A percentile compares a stretch with the other conserved stretches of the same genome.
Conservation (phyloP, 1,140 invertebrate species). For the Aphaenogaster rudis region DNA sequence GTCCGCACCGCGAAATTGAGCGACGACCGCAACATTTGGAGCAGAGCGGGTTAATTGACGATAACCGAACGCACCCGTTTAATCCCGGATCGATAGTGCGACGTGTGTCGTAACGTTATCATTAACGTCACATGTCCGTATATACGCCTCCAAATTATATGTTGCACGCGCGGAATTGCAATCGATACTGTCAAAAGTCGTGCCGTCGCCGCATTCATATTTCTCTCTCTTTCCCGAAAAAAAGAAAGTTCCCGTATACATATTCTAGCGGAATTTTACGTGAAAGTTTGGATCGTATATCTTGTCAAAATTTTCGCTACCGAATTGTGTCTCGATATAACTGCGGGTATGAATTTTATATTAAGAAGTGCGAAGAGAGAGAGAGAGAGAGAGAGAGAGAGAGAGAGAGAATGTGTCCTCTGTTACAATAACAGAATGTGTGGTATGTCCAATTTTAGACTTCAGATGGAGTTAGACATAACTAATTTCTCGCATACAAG, state of each 20-base stretch:
- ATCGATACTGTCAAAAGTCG: slow-evolving; percentile 27
- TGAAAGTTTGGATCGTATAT: slow-evolving; percentile 31
- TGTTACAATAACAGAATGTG: too few species aligned
- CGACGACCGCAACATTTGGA: neutral
- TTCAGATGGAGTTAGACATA: too few species aligned
- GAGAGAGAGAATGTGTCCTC: neutral
- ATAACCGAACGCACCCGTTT: slow-evolving; percentile 51
- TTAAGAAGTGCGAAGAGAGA: neutral
- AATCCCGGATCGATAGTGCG: slow-evolving; percentile 33
- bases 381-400: neutral
- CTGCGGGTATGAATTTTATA: neutral
- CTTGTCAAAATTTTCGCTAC: neutral
- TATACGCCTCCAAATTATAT: slow-evolving; percentile 43
- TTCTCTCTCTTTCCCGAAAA: slow-evolving; percentile 13
- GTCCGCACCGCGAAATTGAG: slow-evolving; percentile 13
- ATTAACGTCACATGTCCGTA: slow-evolving; percentile 47
- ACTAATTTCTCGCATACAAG: too few species aligned
- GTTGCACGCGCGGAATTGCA: slow-evolving; percentile 22
- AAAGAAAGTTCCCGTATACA: slow-evolving; percentile 29
- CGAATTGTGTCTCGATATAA: slow-evolving; percentile 2
- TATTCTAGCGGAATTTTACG: slow-evolving; percentile 29
- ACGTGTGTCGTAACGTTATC: slow-evolving; percentile 49
- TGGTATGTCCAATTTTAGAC: too few species aligned
- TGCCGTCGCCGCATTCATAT: neutral
- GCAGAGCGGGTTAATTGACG: slow-evolving; percentile 36